Conservation (phyloP, 2,888 invertebrate species). For the Agapetus fuscipes region DNA sequence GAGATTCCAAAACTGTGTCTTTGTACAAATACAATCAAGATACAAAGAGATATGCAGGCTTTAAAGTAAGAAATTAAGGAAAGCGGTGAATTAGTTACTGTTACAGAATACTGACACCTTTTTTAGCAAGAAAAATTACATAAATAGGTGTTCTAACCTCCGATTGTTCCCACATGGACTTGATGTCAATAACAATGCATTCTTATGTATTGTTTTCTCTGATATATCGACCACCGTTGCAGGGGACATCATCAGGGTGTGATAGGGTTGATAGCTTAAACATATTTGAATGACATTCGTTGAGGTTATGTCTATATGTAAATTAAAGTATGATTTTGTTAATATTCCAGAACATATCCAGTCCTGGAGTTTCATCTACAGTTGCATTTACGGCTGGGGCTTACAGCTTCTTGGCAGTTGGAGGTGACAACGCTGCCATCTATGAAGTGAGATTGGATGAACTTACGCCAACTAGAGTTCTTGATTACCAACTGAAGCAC, state of each 20-base stretch:
- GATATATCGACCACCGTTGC: too few relatives aligned
- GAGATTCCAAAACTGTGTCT: slow-evolving; percentile 10
- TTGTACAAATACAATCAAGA: slow-evolving; percentile 11
- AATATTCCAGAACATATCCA: slow-evolving; percentile 25
- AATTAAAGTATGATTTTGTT: neutral
- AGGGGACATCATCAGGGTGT: too few relatives aligned
- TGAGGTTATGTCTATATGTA: neutral
- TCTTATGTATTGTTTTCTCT: too few relatives aligned
- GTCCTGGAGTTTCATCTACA: slow-evolving; percentile 24
- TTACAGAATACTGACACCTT: too few relatives aligned
- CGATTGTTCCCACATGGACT: too few relatives aligned
- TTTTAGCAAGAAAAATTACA: too few relatives aligned
- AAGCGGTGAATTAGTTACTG: too few relatives aligned
- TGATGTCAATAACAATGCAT: too few relatives aligned
- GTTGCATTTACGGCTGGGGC: slow-evolving; percentile 29
- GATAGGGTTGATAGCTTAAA: too few relatives aligned
- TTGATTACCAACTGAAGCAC: slow-evolving; percentile 13
- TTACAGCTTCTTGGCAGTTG: slow-evolving; percentile 30
- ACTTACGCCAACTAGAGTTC: slow-evolving; percentile 7
- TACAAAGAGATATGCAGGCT: slow-evolving; percentile 7
- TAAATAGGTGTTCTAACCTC: too few relatives aligned
- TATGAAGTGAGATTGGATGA: slow-evolving; percentile 12
- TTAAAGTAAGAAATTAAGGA: slow-evolving; percentile 8
- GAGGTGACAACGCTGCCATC: slow-evolving; percentile 26
- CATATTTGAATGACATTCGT: too few relatives aligned